Evolutionary conservation across 2,113 vertebrate species (phyloP), one percentile per base, ranked within the genome.

Genomic region (Corythaixoides concolor): DNA sequence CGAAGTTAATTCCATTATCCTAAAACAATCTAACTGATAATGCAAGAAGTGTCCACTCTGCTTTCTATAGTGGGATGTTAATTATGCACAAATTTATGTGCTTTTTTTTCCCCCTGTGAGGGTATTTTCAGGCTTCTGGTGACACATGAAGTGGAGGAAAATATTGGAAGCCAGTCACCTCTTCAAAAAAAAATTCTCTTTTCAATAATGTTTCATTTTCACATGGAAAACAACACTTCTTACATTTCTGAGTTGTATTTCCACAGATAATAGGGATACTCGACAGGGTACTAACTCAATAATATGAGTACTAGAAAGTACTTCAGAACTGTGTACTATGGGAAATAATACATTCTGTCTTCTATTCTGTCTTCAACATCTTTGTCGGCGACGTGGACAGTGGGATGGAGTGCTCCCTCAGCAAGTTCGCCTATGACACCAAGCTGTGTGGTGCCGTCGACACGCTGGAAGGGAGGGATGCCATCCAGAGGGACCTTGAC

Each of bases 101-200:
- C 0, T 16, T 43, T 69, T 43, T 69, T 58, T 70, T 3, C 1
- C 0, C 4, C 14, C 17, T 5, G 5, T 39, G 3, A 56, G 9
- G 1, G 5, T 76, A 64, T 93, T 83, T 91, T 68, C 67, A 80
- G 58, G 43, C 18, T 35, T 82, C 35, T 66, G 50, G 39, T 3
- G 11, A 62, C 27, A 60, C 22, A 85, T 1, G 2, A 83, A 82
- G 56, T 23, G 6, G 33, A 85, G 28, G 8, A 76, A 93, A 82
- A 79, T 43, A 43, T 56, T 70, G 55, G 3, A 89, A 91, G 35
- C 56, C 56, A 33, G 49, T 33, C 15, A 47, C 10, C 15, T 49
- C 37, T 87, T 87, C 16, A 0, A 82, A 62, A 95, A 93, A 73
- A 81, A 49, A 64, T 8, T 4, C 21, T 70, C 7, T 90, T 94